Conservation (phyloP, 1,140 invertebrate species). For the Metopolophium dirhodum region DNA sequence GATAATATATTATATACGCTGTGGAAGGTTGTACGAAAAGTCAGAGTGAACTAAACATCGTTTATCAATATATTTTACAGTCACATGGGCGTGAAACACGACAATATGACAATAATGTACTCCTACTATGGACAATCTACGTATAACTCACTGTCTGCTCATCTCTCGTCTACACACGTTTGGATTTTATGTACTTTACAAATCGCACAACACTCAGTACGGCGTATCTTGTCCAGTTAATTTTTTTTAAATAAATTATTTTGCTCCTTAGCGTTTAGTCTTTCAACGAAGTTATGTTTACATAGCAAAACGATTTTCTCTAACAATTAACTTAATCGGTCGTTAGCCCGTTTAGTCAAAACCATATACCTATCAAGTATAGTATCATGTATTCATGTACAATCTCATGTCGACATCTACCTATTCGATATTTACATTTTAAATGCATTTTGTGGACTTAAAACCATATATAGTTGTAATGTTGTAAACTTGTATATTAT, state of each 20-base stretch:
- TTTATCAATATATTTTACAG: not conserved
- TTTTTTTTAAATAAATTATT: not conserved
- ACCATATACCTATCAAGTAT: not conserved
- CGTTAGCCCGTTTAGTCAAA: conserved; percentile 2
- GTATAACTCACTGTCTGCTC: not conserved
- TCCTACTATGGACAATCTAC: not conserved
- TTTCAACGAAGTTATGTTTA: not conserved
- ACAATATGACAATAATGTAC: not conserved
- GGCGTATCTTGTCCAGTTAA: not conserved
- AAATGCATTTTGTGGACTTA: conserved; percentile 7
- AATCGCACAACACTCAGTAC: not conserved
- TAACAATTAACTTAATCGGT: conserved; percentile 3
- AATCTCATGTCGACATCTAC: not conserved
- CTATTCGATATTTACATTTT: conserved; percentile 13
- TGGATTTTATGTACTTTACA: not conserved
- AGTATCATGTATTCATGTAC: not conserved
- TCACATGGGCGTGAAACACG: not conserved
- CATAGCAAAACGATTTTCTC: not conserved
- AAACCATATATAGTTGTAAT: not conserved
- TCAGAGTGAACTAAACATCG: not conserved
- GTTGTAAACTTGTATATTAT: not conserved
- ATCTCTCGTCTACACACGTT: not conserved
- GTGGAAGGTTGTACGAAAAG: not conserved
- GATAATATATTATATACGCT: too few species aligned
- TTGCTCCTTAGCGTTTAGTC: not conserved